Percentiles rank a stretch among this genome's conserved stretches.
These are phyloP conservation scores for Sprattus sprattus DNA, from an alignment of 2,113 vertebrate species.

Conservation along the genomic window DNA sequence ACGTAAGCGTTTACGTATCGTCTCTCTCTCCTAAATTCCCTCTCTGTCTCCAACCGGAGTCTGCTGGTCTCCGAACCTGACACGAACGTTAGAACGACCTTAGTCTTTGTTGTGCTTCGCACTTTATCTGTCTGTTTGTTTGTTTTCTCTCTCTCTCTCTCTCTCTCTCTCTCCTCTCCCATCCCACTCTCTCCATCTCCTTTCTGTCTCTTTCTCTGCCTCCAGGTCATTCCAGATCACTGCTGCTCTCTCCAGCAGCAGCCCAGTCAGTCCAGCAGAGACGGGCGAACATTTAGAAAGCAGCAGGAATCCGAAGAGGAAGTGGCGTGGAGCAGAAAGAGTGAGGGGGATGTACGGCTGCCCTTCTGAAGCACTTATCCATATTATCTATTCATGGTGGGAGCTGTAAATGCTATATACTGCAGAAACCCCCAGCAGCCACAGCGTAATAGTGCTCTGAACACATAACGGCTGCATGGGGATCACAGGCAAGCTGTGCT, in stretches of 20 bases:
- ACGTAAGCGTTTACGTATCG: not conserved
- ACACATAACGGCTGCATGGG: too few species aligned
- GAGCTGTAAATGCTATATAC: too few species aligned
- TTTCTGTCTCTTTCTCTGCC: not conserved
- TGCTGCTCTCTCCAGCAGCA: not conserved
- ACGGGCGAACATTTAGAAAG: not conserved
- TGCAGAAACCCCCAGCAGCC: too few species aligned
- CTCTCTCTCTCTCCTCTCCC: not conserved
- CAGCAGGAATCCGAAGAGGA: not conserved
- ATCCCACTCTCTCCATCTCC: slow-evolving; percentile 17
- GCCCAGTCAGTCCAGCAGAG: not conserved
- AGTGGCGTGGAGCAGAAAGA: not conserved
- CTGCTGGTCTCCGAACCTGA: not conserved
- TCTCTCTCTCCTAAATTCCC: not conserved
- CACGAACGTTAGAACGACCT: not conserved
- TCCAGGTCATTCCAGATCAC: not conserved
- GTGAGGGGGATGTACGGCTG: too few species aligned
- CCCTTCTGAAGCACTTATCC: too few species aligned
- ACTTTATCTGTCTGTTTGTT: not conserved
- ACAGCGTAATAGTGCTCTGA: too few species aligned
- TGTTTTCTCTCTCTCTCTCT: not conserved
- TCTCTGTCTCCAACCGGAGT: not conserved
- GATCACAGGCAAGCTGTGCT: too few species aligned
- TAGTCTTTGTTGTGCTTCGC: not conserved
- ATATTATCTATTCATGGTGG: too few species aligned